Percentiles rank a stretch among this genome's conserved stretches.
Conservation (phyloP, 2,797 vertebrate genomes). For the Morelia viridis region DNA sequence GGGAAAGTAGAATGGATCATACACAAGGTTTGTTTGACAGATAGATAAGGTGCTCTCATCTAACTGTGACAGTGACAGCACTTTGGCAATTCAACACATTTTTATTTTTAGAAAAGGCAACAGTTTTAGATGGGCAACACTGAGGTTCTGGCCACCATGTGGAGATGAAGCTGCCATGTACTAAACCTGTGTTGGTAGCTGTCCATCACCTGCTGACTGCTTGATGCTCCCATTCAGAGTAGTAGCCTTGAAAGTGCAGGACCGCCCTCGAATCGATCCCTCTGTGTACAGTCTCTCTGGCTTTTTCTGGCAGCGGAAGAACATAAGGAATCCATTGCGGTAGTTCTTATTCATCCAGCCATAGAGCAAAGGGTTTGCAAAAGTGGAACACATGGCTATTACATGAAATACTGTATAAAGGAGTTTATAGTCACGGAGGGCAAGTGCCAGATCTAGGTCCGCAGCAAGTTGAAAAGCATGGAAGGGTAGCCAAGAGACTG, state of each 20-base stretch:
- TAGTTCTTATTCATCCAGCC: constrained; percentile 98
- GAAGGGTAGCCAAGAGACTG: constrained; percentile 89
- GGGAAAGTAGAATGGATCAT: constrained; percentile 48
- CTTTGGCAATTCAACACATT: constrained; percentile 32
- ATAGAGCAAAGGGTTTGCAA: constrained; percentile 87
- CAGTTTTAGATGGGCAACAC: constrained; percentile 10
- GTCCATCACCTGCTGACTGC: constrained; percentile 71
- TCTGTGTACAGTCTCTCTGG: constrained; percentile 83
- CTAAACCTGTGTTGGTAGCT: constrained; percentile 84
- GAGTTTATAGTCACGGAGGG: constrained; percentile 89
- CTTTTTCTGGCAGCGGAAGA: constrained; percentile 88
- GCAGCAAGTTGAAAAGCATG: constrained; percentile 89
- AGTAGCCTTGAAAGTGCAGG: constrained; percentile 70
- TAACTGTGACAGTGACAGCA: constrained; percentile 12
- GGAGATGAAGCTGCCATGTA: background rate
- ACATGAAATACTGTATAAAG: constrained; percentile 91
- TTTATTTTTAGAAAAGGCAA: constrained; percentile 22
- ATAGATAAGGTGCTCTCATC: constrained; percentile 42
- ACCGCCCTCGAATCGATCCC: constrained; percentile 85
- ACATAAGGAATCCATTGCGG: constrained; percentile 90
- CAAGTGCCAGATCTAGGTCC: constrained; percentile 86
- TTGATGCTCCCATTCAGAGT: constrained; percentile 78
- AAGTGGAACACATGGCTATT: constrained; percentile 91
- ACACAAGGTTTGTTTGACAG: constrained; percentile 52
- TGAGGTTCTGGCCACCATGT: constrained; percentile 9